Evolutionary conservation across 2,113 vertebrate genomes (phyloP), one percentile per base, ranked within the genome.

Genomic region (Orthonyx spaldingii): DNA sequence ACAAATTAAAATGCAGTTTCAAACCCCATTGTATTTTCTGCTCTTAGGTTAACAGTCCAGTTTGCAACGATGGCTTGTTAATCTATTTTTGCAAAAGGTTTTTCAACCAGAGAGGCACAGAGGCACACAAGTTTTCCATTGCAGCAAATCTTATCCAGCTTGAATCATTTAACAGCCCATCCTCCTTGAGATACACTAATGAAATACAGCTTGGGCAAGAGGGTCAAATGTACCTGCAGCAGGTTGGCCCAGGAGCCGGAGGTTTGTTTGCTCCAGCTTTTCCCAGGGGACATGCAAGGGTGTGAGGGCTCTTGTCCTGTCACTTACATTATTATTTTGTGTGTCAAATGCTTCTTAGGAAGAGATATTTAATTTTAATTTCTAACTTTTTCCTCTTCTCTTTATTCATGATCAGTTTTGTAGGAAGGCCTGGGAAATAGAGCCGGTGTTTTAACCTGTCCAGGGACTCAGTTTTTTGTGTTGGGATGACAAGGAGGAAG

Each of bases 161-260:
- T 97, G 84, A 95, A 93, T 91, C 81, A 97, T 93, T 96, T 95
- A 96, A 89, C 30, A 97, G 77, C 81, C 65, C 61, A 52, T 91
- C 77, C 84, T 93, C 81, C 72, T 80, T 80, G 81, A 94, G 87
- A 56, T 32, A 64, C 15, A 63, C 10, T 79, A 87, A 75, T 79
- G 90, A 91, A 91, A 89, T 71, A 52, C 69, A 89, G 70, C 93
- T 91, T 94, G 77, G 72, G 42, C 89, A 84, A 82, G 84, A 81
- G 61, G 93, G 77, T 93, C 92, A 95, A 84, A 70, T 60, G 74
- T 60, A 91, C 70, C 90, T 76, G 92, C 39, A 52, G 77, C 84
- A 91, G 69, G 27, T 35, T 47, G 83, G 21, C 52, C 47, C 42
- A 35, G 37, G 15, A 86, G 63, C 20, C 7, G 0, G 74, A 0